phyloP scores from a whole-genome alignment of 2,888 invertebrate genomes.

The Allolobophora icterica region DNA sequence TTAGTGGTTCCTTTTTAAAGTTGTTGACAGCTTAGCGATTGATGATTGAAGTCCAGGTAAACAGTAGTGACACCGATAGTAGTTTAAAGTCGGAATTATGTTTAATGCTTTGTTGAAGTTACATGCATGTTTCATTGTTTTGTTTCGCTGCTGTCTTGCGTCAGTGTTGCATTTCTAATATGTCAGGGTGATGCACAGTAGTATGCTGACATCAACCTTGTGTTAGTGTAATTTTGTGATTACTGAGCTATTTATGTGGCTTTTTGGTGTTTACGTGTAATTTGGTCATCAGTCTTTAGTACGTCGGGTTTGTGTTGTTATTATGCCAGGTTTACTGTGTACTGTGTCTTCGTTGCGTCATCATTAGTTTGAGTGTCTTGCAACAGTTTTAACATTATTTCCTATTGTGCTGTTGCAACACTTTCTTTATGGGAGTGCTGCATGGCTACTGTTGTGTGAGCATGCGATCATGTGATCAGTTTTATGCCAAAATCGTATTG shows the following conservation, averaged over 20 bases:
- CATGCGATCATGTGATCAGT: background rate
- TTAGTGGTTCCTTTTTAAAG: constrained; percentile 11
- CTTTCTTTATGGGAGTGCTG: background rate
- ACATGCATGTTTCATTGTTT: background rate
- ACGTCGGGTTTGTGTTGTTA: background rate
- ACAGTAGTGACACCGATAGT: constrained; percentile 9
- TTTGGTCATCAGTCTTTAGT: background rate
- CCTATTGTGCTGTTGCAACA: background rate
- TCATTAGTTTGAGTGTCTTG: background rate
- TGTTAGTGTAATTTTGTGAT: background rate
- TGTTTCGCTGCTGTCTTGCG: background rate
- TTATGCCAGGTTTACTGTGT: background rate
- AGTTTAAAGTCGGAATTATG: background rate
- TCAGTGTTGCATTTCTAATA: background rate
- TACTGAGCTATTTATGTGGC: background rate
- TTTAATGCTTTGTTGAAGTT: background rate
- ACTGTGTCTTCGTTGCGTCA: background rate
- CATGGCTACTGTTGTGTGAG: background rate
- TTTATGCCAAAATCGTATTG: background rate
- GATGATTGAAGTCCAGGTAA: background rate
- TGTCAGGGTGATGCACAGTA: background rate
- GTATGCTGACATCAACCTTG: background rate
- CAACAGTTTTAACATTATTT: background rate
- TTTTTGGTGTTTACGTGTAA: background rate
- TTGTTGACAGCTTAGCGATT: background rate